A percentile compares a stretch with the other conserved stretches of the same genome.
Conservation (phyloP, 2,888 invertebrate genomes). For the Pycnomerus fuliginosus region DNA sequence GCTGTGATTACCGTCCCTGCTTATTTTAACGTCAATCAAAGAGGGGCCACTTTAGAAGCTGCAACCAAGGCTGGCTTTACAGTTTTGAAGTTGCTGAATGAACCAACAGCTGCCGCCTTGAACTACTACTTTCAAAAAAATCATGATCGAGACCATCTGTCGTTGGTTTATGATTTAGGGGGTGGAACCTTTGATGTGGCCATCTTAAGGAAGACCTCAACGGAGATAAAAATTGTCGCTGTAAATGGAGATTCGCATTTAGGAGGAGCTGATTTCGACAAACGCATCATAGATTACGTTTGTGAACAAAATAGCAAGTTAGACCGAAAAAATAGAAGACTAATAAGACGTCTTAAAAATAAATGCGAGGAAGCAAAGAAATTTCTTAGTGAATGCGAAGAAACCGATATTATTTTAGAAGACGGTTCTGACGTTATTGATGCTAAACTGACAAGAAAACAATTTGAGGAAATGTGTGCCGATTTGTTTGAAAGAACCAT, state of each 20-base stretch:
- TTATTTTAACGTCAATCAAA: conserved; percentile 15
- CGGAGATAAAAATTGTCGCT: conserved; percentile 21
- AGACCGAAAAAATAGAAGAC: too few species aligned
- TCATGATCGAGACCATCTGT: conserved; percentile 17
- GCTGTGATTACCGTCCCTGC: conserved; percentile 19
- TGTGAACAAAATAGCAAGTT: too few species aligned
- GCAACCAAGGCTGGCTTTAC: conserved; percentile 12
- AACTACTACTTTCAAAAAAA: conserved; percentile 14
- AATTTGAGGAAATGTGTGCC: conserved; percentile 31
- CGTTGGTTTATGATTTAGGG: conserved; percentile 33
- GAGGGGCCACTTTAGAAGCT: conserved; percentile 11
- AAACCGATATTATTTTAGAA: conserved; percentile 7
- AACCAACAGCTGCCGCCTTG: conserved; percentile 17
- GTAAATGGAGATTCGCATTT: conserved; percentile 32
- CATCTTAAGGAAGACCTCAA: conserved; percentile 22
- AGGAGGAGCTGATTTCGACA: conserved; percentile 34
- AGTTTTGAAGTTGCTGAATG: conserved; percentile 14
- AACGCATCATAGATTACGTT: conserved; percentile 23
- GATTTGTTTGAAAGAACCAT: conserved; percentile 29
- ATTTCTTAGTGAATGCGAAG: conserved; percentile 15
- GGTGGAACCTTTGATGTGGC: conserved; percentile 35
- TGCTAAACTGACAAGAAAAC: conserved; percentile 21
- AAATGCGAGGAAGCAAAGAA: conserved; percentile 26
- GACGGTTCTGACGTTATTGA: background rate
- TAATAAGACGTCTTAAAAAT: conserved; percentile 18